Base-by-base conservation (phyloP, 2,113 vertebrate species). In the Oreochromis aureus region DNA sequence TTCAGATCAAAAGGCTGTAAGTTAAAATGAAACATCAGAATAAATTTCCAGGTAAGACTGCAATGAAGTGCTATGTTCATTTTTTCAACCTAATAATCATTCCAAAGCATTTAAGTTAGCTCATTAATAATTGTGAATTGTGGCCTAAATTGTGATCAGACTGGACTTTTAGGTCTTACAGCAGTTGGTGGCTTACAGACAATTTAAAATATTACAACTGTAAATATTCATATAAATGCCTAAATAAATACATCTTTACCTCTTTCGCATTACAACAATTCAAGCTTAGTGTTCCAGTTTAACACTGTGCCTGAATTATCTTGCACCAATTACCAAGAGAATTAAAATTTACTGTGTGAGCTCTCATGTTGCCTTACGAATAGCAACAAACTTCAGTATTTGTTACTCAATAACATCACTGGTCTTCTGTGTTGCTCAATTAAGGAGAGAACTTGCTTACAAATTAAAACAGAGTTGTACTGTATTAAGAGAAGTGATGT, bases 1-100 rank as follows among this genome's bases (percentile, higher is more conserved):
- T 96, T 97, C 69, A 97, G 86, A 86, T 97, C 97, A 96, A 96
- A 97, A 55, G 97, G 97, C 97, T 97, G 86, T 6, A 84, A 91
- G 87, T 82, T 6, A 92, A 59, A 94, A 71, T 82, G 10, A 34
- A 87, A 54, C 84, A 30, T 91, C 34, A 90, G 34, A 39, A 24
- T 34, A 53, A 9, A 48, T 61, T 51, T 55, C 11, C 44, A 90
- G 7, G 56, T 69, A 51, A 13, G 46, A 61, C 16, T 46, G 15
- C 32, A 84, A 34, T 48, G 39, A 46, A n/a, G 24, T 76, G 10
- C 22, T 48, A 5, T 48, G 39, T 6, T 11, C 7, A 41, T 36
- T 48, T 66, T 53, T 66, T 5, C 51, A 16, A 39, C 24, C 24
- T 32, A n/a, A 18, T 34, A 32, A 13, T 48, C 16, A 36, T 66